Conservation (phyloP, 2,888 invertebrate species). For the Oscheius onirici region DNA sequence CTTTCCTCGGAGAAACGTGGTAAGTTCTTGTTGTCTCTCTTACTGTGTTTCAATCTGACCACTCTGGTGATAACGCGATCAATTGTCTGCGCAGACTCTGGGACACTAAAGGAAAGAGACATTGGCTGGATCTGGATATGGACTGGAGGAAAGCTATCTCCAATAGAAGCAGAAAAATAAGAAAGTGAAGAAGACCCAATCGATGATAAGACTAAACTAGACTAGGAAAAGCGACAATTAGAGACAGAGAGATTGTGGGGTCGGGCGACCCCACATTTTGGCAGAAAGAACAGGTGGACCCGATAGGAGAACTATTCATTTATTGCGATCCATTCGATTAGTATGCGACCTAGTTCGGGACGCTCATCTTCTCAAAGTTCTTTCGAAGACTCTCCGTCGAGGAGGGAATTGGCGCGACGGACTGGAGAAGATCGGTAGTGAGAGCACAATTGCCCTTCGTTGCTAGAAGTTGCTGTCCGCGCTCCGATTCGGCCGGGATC, state of each 20-base stretch:
- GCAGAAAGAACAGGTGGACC: background rate
- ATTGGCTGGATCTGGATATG: too few relatives aligned
- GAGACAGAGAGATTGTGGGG: background rate
- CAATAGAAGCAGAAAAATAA: too few relatives aligned
- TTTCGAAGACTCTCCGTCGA: constrained; percentile 22
- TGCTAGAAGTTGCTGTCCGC: constrained; percentile 60
- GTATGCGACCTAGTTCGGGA: background rate
- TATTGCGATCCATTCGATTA: background rate
- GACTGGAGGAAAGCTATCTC: too few relatives aligned
- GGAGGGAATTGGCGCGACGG: constrained; percentile 16
- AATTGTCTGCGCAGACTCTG: too few relatives aligned
- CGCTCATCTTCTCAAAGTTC: constrained; percentile 24
- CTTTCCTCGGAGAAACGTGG: too few relatives aligned
- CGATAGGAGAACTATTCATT: background rate
- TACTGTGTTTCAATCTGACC: too few relatives aligned
- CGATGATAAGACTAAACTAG: constrained; percentile 23
- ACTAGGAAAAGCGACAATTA: constrained; percentile 25
- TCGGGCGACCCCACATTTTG: constrained; percentile 7
- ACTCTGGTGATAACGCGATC: too few relatives aligned
- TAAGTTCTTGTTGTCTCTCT: too few relatives aligned
- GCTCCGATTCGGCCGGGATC: constrained; percentile 62
- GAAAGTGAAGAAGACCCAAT: background rate
- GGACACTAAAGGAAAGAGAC: too few relatives aligned
- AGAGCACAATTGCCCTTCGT: constrained; percentile 61
- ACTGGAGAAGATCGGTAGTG: constrained; percentile 25